Percentiles rank a stretch among this genome's conserved stretches.
These are phyloP conservation scores for Eilema caniola DNA, from an alignment of 2,888 invertebrate genomes.

Conservation along the genomic window DNA sequence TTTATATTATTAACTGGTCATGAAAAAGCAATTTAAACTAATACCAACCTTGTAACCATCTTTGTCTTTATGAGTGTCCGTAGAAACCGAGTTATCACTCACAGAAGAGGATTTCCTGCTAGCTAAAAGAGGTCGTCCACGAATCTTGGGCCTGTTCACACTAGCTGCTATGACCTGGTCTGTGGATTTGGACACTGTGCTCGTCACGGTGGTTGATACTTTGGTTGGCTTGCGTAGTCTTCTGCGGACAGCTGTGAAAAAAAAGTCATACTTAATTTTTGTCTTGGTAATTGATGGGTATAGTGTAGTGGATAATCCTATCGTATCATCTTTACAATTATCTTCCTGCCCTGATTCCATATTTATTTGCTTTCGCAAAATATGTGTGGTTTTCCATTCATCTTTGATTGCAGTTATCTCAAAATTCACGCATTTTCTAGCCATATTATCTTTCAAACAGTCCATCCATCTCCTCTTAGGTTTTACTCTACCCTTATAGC, in stretches of 20 bases:
- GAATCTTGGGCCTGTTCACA: slow-evolving; percentile 89
- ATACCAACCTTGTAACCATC: slow-evolving; percentile 89
- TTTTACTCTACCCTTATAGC: too few relatives aligned
- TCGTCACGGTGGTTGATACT: slow-evolving; percentile 87
- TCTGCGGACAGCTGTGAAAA: slow-evolving; percentile 87
- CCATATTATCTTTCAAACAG: too few relatives aligned
- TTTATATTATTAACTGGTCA: not conserved
- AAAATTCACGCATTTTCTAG: too few relatives aligned
- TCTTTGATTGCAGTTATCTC: too few relatives aligned
- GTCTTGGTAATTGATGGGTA: not conserved
- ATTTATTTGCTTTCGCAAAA: too few relatives aligned
- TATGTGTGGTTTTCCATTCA: too few relatives aligned
- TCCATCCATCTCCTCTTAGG: too few relatives aligned
- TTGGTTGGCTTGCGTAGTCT: slow-evolving; percentile 90
- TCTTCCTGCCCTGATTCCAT: too few relatives aligned
- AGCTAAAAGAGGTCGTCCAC: slow-evolving; percentile 87
- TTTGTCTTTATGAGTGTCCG: slow-evolving; percentile 88
- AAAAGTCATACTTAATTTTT: not conserved
- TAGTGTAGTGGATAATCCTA: too few relatives aligned
- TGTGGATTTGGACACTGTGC: slow-evolving; percentile 88
- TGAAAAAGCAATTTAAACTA: not conserved
- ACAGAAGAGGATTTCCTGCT: slow-evolving; percentile 86
- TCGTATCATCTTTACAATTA: too few relatives aligned
- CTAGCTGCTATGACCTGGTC: slow-evolving; percentile 83
- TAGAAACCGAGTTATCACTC: slow-evolving; percentile 84